Percentiles rank a stretch among this genome's conserved stretches.
Conservation (phyloP, 1,140 invertebrate species). For the Samia ricini region DNA sequence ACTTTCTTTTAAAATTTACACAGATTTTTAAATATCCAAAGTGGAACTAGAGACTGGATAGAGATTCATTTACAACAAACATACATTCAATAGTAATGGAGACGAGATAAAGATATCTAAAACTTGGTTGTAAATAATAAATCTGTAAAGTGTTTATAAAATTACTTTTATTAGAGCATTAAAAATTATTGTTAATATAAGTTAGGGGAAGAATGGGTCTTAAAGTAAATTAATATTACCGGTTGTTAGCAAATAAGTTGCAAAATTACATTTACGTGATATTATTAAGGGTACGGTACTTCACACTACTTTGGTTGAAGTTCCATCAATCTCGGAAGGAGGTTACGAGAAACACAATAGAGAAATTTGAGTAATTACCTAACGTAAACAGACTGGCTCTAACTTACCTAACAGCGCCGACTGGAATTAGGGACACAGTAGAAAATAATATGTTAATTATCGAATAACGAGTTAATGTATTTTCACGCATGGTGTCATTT, state of each 20-base stretch:
- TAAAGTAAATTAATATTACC: not conserved
- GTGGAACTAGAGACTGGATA: too few relatives aligned
- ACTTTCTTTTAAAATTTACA: too few relatives aligned
- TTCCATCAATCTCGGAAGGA: not conserved
- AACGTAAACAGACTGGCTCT: slow-evolving; percentile 6
- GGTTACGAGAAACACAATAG: slow-evolving; percentile 2
- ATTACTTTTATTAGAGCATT: too few relatives aligned
- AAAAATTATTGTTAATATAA: too few relatives aligned
- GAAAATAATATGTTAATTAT: not conserved
- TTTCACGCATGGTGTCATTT: too few relatives aligned
- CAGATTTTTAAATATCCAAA: too few relatives aligned
- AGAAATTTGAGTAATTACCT: slow-evolving; percentile 7
- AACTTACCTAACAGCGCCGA: not conserved
- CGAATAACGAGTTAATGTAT: not conserved
- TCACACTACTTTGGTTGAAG: not conserved
- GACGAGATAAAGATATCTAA: too few relatives aligned
- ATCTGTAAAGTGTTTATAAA: too few relatives aligned
- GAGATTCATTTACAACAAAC: too few relatives aligned
- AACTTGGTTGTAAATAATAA: too few relatives aligned
- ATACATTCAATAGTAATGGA: too few relatives aligned
- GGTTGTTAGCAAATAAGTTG: not conserved
- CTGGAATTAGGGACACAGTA: not conserved
- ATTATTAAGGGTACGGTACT: not conserved
- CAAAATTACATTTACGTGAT: not conserved
- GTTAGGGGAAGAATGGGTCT: not conserved